Evolutionary conservation across 2,797 vertebrate species (phyloP).

Genomic region (Fundulus diaphanus): DNA sequence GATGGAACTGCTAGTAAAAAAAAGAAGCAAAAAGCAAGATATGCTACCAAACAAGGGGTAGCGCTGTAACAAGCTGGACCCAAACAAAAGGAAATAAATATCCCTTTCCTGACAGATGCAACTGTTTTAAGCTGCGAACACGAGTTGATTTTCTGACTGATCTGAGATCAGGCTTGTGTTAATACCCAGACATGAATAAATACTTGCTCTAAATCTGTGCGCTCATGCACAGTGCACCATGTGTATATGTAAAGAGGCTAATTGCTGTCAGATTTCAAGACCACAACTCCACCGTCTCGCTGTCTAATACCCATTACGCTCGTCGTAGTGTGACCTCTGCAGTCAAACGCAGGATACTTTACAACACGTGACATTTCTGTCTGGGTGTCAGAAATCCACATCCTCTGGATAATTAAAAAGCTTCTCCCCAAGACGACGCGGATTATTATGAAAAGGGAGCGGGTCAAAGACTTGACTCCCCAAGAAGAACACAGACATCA

Average conservation of each 20-base stretch:
- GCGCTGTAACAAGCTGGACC: background rate
- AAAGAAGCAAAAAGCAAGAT: background rate
- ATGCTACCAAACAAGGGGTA: background rate
- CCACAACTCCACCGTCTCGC: conserved; percentile 64
- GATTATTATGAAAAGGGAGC: conserved; percentile 42
- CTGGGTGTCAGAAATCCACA: conserved; percentile 55
- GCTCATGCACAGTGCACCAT: conserved; percentile 34
- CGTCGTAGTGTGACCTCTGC: conserved; percentile 72
- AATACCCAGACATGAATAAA: conserved; percentile 69
- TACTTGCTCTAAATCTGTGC: conserved; percentile 56
- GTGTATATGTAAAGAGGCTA: conserved; percentile 73
- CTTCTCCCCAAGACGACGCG: conserved; percentile 33
- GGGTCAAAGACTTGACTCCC: conserved; percentile 30
- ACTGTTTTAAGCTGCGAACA: background rate
- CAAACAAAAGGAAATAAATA: background rate
- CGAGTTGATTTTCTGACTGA: conserved; percentile 17
- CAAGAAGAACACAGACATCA: conserved; percentile 59
- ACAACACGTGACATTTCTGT: conserved; percentile 68
- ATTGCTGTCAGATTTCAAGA: conserved; percentile 80
- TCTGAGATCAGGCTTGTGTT: conserved; percentile 40
- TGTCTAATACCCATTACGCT: conserved; percentile 72
- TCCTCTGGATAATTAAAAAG: conserved; percentile 59
- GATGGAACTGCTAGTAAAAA: background rate
- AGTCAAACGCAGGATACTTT: conserved; percentile 68
- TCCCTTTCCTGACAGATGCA: background rate